These are phyloP conservation scores for Pheosia gnoma DNA, from an alignment of 2,888 invertebrate genomes.

Conservation along the genomic window DNA sequence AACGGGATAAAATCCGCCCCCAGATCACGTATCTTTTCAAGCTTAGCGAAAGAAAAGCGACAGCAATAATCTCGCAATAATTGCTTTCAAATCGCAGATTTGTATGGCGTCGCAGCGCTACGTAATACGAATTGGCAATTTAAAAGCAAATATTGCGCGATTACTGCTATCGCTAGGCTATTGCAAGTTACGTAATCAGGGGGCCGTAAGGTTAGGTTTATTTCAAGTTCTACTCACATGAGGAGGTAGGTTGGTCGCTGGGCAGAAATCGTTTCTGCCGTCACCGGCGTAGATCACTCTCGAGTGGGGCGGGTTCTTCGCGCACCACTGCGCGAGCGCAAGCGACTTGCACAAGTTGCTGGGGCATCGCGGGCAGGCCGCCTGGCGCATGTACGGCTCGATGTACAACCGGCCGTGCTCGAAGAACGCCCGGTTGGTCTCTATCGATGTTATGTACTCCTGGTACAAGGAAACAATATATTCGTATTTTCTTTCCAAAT, in stretches of 20 bases:
- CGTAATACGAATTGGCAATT: no score
- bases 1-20: no score
- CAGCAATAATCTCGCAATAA: no score
- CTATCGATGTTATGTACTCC: slow-evolving; percentile 61
- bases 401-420: slow-evolving; percentile 63
- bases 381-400: slow-evolving; percentile 73
- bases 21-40: no score
- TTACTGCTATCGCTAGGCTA: no score
- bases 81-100: no score
- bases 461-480: slow-evolving; percentile 34
- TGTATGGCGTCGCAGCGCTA: no score
- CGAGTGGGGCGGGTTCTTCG: slow-evolving; percentile 37
- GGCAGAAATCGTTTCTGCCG: slow-evolving; percentile 74
- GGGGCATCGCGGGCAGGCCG: slow-evolving; percentile 62
- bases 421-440: slow-evolving; percentile 74
- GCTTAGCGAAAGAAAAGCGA: no score
- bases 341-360: slow-evolving; percentile 72
- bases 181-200: no score
- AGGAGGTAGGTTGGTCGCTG: slow-evolving; percentile 55
- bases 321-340: slow-evolving; percentile 64
- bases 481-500: no score
- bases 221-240: slow-evolving; percentile 51
- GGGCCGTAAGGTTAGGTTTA: no score
- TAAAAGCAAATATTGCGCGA: no score
- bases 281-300: slow-evolving; percentile 65